phyloP scores from a whole-genome alignment of 2,797 vertebrate species.

The Falco novaeseelandiae region DNA sequence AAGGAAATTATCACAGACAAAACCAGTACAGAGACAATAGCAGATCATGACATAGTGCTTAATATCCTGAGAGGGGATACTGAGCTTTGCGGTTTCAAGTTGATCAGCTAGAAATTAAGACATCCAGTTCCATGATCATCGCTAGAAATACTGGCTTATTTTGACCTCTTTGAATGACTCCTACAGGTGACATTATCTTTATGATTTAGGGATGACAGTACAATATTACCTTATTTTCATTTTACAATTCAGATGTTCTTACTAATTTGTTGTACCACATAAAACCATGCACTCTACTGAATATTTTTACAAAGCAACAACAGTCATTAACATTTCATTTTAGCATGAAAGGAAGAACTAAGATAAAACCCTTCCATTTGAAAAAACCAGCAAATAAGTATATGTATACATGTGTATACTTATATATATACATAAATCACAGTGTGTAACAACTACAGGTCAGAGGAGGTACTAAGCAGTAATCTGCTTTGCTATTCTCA shows the following conservation, averaged over 20 bases:
- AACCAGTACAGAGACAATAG: not conserved
- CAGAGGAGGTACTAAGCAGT: not conserved
- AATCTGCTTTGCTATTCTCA: not conserved
- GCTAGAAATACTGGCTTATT: not conserved
- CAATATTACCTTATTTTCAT: not conserved
- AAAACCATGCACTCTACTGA: not conserved
- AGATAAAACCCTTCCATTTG: not conserved
- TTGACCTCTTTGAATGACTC: not conserved
- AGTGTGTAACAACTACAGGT: not conserved
- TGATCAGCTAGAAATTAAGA: not conserved
- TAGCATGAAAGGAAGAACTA: not conserved
- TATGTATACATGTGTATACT: rapidly evolving
- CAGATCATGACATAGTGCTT: not conserved
- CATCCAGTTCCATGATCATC: not conserved
- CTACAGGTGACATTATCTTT: not conserved
- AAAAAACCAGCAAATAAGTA: not conserved
- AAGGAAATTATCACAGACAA: not conserved
- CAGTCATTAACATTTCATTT: not conserved
- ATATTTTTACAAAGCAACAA: not conserved
- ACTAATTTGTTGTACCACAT: not conserved
- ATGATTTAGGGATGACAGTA: not conserved
- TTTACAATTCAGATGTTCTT: not conserved
- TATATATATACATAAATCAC: not conserved
- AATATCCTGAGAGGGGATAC: not conserved
- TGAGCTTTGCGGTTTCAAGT: not conserved